Base-by-base conservation (phyloP, 1,140 invertebrate species). In the Scaptomyza pallida region DNA sequence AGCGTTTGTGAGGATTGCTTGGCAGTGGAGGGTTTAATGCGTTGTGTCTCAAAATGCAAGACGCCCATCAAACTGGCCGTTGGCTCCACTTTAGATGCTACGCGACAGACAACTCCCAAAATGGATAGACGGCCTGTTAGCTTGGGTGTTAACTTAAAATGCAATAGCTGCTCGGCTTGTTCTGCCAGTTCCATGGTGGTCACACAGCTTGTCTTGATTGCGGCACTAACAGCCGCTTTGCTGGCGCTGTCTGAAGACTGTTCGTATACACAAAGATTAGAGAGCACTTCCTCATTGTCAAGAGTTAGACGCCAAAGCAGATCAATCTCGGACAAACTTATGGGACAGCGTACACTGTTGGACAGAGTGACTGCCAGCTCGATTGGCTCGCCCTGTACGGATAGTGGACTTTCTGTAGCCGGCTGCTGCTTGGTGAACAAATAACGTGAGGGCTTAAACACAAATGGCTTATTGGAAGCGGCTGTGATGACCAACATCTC, bases 321-420 rank as follows among this genome's bases (percentile, higher is more conserved):
- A 78, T 94, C 93, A 3, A 98, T 92, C 71, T 85, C 69, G 1
- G 80, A 68, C 12, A 85, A 72, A 3, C 45, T 43, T 17, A 85
- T 80, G 10, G 81, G 43, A 52, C 81, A 85, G 9, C 73, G 77
- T 10, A 85, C 77, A 15, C 81, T 86, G 92, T 98, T 98, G 44
- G 93, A 92, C 37, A 98, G 91, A 45, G 94, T 93, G 21, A 98
- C 92, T 51, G 95, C 94, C 52, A 98, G 93, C 91, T 95, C 95
- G 50, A 98, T 94, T 8, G 95, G 95, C 92, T 98, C 97, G 88
- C 94, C 94, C 76, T 96, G 93, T 67, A 96, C 94, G 19, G 94
- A 94, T 43, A 95, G 92, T 8, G 96, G 95, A 77, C 93, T 57
- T 5, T 91, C 90, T 16, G 71, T 93, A 13, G 90, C 91, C 54